A percentile compares a stretch with the other conserved stretches of the same genome.
phyloP scores from a whole-genome alignment of 2,113 vertebrate species.

The Mobula birostris region DNA sequence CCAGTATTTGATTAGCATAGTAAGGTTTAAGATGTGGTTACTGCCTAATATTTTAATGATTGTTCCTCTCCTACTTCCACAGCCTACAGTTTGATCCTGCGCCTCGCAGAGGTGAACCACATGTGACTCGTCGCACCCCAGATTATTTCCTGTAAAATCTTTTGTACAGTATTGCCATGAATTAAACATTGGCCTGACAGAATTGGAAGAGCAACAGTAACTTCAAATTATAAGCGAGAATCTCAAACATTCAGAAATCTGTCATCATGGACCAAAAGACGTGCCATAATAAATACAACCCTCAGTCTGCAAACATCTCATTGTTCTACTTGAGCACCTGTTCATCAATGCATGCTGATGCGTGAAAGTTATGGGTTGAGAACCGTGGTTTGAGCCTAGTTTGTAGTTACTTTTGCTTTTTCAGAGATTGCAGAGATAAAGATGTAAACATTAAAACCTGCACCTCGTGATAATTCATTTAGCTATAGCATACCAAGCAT shows the following conservation, averaged over 20 bases:
- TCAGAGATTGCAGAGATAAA: constrained; percentile 70
- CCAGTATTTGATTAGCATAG: neutral
- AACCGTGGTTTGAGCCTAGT: constrained; percentile 71
- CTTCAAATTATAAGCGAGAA: constrained; percentile 72
- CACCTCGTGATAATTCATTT: constrained; percentile 72
- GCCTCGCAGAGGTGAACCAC: constrained; percentile 90
- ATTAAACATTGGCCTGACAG: constrained; percentile 64
- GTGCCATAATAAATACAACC: constrained; percentile 80
- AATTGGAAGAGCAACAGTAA: constrained; percentile 68
- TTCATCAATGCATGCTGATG: constrained; percentile 74
- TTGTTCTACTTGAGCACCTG: constrained; percentile 67
- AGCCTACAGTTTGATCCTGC: constrained; percentile 98
- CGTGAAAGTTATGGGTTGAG: constrained; percentile 66
- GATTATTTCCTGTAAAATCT: constrained; percentile 94
- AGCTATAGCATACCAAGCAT: constrained; percentile 80
- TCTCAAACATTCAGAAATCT: constrained; percentile 73
- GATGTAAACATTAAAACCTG: constrained; percentile 68
- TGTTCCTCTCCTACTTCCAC: constrained; percentile 34
- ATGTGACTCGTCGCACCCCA: constrained; percentile 94
- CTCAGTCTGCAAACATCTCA: constrained; percentile 69
- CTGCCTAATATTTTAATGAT: neutral
- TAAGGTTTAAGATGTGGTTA: neutral
- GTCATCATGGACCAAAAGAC: constrained; percentile 83
- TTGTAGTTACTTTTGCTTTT: constrained; percentile 84
- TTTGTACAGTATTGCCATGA: constrained; percentile 79